A percentile compares a stretch with the other conserved stretches of the same genome.
phyloP scores from a whole-genome alignment of 1,140 invertebrate species.

The Nixonia krombeini region DNA sequence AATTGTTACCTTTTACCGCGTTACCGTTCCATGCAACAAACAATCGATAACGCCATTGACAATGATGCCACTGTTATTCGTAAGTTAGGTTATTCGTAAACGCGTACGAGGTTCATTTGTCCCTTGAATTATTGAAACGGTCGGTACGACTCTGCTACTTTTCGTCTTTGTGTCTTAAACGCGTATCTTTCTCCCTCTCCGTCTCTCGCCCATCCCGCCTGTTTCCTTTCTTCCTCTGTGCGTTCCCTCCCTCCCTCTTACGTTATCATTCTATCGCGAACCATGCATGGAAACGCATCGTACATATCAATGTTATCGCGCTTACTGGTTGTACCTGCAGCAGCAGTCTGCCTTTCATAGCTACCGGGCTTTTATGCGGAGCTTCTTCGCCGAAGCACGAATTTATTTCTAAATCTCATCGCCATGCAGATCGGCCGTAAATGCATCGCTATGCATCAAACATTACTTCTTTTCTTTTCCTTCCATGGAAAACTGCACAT shows the following conservation, averaged over 20 bases:
- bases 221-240: conserved; percentile 2
- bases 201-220: background rate
- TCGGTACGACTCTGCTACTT: conserved; percentile 12
- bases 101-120: too few species aligned
- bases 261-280: conserved; percentile 46
- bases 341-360: conserved; percentile 42
- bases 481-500: too few species aligned
- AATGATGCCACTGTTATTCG: too few species aligned
- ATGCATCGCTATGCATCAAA: too few species aligned
- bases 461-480: too few species aligned
- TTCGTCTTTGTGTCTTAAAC: conserved; percentile 43
- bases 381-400: conserved; percentile 35
- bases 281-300: conserved; percentile 49
- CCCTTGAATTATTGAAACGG: background rate
- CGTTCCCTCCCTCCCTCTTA: too few species aligned
- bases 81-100: too few species aligned
- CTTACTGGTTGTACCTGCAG: conserved; percentile 1
- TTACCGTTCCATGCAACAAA: too few species aligned
- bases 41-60: too few species aligned
- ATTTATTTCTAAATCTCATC: conserved; percentile 35
- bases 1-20: too few species aligned
- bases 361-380: conserved; percentile 40
- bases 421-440: conserved; percentile 17
- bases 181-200: conserved; percentile 4
- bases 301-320: conserved; percentile 49